Conservation (phyloP, 2,797 vertebrate species). For the Sciaenops ocellatus region DNA sequence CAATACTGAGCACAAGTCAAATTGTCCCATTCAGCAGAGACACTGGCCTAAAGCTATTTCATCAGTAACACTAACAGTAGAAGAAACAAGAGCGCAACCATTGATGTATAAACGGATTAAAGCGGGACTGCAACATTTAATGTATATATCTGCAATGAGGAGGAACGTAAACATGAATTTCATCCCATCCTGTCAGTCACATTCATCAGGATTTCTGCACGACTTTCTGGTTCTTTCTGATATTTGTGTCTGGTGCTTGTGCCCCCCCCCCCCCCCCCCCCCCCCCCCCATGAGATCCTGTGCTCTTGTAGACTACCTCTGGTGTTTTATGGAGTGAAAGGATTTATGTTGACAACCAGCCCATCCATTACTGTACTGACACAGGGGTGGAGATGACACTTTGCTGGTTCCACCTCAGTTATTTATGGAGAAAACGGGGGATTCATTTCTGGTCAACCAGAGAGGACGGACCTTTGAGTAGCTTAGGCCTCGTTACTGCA, state of each 20-base stretch:
- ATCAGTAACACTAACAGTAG: constrained; percentile 45
- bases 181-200: constrained; percentile 2
- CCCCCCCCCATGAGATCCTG: constrained; percentile 17
- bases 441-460: constrained; percentile 40
- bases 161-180: background rate
- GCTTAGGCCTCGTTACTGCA: constrained; percentile 6
- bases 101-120: constrained; percentile 16
- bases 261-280: constrained; percentile 14
- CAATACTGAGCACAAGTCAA: constrained; percentile 52
- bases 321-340: constrained; percentile 68
- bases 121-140: constrained; percentile 5
- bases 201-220: background rate
- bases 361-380: constrained; percentile 68
- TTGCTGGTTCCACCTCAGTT: constrained; percentile 67
- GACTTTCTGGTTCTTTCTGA: background rate
- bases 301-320: constrained; percentile 42
- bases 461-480: constrained; percentile 15
- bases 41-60: constrained; percentile 47
- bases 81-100: background rate
- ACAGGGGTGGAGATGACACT: constrained; percentile 55
- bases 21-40: constrained; percentile 63
- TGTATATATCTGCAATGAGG: background rate
- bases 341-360: constrained; percentile 74
- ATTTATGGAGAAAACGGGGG: constrained; percentile 54
- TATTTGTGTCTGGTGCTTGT: constrained; percentile 9